These are phyloP conservation scores for Ploceus nigricollis DNA, from an alignment of 2,113 vertebrate species.

Conservation along the genomic window DNA sequence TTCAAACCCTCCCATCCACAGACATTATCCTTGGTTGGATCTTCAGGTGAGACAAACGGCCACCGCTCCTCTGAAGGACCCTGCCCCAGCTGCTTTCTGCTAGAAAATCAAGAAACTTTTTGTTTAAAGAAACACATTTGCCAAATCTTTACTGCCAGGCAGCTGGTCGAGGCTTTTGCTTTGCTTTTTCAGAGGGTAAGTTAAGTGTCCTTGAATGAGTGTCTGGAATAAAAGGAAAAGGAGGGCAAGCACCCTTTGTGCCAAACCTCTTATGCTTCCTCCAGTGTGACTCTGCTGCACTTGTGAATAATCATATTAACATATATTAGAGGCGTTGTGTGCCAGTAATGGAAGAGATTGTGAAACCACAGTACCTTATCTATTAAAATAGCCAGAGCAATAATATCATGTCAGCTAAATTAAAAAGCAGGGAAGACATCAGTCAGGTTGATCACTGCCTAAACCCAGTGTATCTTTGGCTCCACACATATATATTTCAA, in stretches of 20 bases:
- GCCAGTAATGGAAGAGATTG: background rate
- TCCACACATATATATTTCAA: background rate
- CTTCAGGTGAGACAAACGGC: background rate
- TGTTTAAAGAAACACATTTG: background rate
- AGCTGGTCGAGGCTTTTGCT: background rate
- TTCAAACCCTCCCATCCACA: background rate
- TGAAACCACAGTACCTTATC: background rate
- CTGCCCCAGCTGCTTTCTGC: background rate
- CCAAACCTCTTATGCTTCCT: background rate
- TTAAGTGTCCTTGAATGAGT: background rate
- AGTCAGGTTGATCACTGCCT: background rate
- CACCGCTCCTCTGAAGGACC: background rate
- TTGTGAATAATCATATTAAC: constrained; percentile 33
- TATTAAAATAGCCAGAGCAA: constrained; percentile 3
- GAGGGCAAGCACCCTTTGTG: constrained; percentile 13
- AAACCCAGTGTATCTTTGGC: background rate
- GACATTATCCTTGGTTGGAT: background rate
- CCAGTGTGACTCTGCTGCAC: constrained; percentile 17
- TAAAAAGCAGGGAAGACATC: background rate
- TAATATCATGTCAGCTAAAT: background rate
- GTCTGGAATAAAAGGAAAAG: background rate
- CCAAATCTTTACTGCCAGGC: background rate
- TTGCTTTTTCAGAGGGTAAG: background rate
- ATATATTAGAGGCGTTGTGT: constrained; percentile 5
- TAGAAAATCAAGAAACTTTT: background rate